These are phyloP conservation scores for Umimayanthus chanpuru DNA, from an alignment of 92 coral and sea anemone species.

Conservation along the genomic window DNA sequence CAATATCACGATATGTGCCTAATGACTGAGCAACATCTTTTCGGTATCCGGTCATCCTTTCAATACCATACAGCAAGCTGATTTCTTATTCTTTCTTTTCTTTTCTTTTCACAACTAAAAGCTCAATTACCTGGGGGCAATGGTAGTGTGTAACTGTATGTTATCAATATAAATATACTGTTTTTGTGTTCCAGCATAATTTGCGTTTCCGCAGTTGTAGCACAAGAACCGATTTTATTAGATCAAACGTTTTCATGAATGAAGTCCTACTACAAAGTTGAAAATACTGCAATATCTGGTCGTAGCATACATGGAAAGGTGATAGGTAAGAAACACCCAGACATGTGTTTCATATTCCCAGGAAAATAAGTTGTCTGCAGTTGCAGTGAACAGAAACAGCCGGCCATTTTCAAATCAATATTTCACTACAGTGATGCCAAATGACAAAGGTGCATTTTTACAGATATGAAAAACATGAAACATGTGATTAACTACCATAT, in stretches of 20 bases:
- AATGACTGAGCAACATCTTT: neutral
- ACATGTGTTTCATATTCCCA: neutral
- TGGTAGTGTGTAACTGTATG: neutral
- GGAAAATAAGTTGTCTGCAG: neutral
- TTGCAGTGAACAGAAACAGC: neutral
- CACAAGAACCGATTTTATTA: neutral
- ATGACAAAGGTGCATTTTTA: neutral
- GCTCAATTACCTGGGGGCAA: neutral
- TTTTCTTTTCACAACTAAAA: neutral
- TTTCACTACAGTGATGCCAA: constrained; percentile 10
- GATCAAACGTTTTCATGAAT: neutral
- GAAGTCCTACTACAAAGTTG: neutral
- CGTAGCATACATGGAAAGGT: neutral
- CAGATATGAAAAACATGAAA: constrained; percentile 12
- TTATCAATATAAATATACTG: neutral
- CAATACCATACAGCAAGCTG: neutral
- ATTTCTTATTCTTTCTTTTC: neutral
- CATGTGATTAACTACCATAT: constrained; percentile 11
- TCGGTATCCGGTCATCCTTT: neutral
- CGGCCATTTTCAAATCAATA: neutral
- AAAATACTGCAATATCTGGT: neutral
- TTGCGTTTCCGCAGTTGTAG: neutral
- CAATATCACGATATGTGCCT: neutral
- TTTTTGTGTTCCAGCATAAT: neutral
- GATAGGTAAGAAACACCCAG: neutral